These are phyloP conservation scores for Corynorhinus townsendii DNA, from an alignment of 2,113 vertebrate species.

Conservation along the genomic window DNA sequence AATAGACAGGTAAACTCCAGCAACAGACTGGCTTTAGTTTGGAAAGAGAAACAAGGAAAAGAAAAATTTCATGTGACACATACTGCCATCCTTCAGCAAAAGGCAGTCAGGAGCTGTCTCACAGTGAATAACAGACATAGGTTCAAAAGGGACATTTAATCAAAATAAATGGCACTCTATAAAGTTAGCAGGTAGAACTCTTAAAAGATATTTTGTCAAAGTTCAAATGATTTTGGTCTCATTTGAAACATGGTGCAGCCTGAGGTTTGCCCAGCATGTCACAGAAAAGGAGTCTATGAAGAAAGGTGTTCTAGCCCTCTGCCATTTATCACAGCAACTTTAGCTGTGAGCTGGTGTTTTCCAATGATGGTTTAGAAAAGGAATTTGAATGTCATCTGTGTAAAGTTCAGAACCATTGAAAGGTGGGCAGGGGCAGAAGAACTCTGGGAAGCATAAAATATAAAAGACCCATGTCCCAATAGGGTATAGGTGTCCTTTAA, in stretches of 20 bases:
- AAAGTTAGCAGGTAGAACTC: neutral
- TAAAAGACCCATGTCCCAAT: neutral
- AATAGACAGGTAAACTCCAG: neutral
- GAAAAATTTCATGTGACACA: slow-evolving; percentile 42
- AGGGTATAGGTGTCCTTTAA: no score
- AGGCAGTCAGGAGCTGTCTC: neutral
- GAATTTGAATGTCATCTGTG: neutral
- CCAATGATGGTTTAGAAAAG: neutral
- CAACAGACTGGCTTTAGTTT: neutral
- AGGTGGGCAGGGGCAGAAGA: neutral
- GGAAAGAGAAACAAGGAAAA: slow-evolving; percentile 27
- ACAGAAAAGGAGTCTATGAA: neutral
- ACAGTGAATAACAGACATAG: slow-evolving; percentile 52
- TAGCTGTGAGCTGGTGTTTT: neutral
- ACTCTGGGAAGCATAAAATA: neutral
- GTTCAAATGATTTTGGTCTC: slow-evolving; percentile 52
- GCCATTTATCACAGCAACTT: neutral
- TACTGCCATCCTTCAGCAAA: slow-evolving; percentile 39
- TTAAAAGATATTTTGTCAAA: slow-evolving; percentile 24
- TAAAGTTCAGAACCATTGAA: neutral
- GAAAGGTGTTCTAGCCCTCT: neutral
- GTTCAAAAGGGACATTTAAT: slow-evolving; percentile 58
- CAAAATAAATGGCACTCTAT: slow-evolving; percentile 51
- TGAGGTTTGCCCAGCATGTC: neutral
- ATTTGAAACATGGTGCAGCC: slow-evolving; percentile 1